A percentile compares a stretch with the other conserved stretches of the same genome.
Conservation (phyloP, 2,113 vertebrate genomes). For the Paradisaea rubra region DNA sequence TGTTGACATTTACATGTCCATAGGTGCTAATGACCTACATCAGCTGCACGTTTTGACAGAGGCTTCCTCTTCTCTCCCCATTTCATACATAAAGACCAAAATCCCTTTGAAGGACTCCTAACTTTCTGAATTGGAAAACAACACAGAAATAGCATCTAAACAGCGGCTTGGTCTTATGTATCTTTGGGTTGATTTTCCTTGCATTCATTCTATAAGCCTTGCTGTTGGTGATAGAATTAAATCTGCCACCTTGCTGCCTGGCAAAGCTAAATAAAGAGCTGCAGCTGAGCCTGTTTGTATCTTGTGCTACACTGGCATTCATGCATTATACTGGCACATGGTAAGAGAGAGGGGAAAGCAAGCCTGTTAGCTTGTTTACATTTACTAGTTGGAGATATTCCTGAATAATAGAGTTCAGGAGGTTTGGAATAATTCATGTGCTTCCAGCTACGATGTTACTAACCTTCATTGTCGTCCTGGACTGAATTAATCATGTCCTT, state of each 20-base stretch:
- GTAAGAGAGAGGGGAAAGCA: background rate
- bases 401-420: background rate
- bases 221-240: background rate
- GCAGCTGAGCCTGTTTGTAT: background rate
- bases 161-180: background rate
- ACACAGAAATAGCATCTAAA: background rate
- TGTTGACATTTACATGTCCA: background rate
- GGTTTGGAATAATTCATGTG: slow-evolving; percentile 3
- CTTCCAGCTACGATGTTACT: background rate
- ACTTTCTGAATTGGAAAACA: background rate
- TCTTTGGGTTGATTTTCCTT: background rate
- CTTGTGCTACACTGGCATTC: background rate
- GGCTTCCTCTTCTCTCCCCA: background rate
- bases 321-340: background rate
- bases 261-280: background rate
- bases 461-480: background rate
- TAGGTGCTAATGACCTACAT: background rate
- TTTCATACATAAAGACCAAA: background rate
- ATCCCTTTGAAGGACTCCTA: background rate
- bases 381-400: background rate
- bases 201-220: background rate
- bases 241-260: background rate
- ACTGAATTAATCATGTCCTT: background rate
- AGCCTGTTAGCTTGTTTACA: background rate
- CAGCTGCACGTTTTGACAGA: background rate